Base-by-base conservation (phyloP, 2,888 invertebrate species). In the Tenthredo notha region DNA sequence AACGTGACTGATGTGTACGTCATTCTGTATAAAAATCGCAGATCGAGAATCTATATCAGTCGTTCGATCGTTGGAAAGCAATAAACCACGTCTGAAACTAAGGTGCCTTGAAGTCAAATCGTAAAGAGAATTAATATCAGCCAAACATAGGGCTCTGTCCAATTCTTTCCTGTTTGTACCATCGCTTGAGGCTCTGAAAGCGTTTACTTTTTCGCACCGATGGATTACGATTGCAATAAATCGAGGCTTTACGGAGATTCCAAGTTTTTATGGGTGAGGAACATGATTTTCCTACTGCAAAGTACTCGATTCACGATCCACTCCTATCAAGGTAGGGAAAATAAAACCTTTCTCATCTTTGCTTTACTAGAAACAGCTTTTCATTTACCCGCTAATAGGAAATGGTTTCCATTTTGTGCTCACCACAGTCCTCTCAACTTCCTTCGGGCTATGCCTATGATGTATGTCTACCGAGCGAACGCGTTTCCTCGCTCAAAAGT, bases 391-490 rank as follows among this genome's bases (percentile, higher is more conserved):
- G 37, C 80, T 80, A 80, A 80, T 80, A 61, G 80, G 61, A 80
- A 80, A 37, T 61, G 80, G 37, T 61, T 80, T 80, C 61, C 80
- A 80, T 80, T 80, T 61, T 61, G 37, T 40, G 21, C 40, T 61
- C 80, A 61, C 33, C 33, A 61, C n/a, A 9, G 12, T 50, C 54
- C 80, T 61, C 37, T 40, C 80, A 40, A 61, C 61, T 40, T 58
- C 61, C 80, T 80, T 61, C 37, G 40, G 80, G 80, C 80, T 80
- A 80, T 40, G 80, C 61, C 80, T 80, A 80, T 80, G 80, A 80
- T 80, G 80, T 80, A 61, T 80, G 80, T 80, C 80, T 61, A 80
- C 80, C 80, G 18, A 80, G 80, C 61, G 61, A 80, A 80, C 80
- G 80, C 61, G 37, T 40, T 80, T 61, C 10, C 80, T 61, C 10